These are phyloP conservation scores for Paramacrobiotus metropolitanus DNA, from an alignment of 1,140 invertebrate species.

Conservation along the genomic window DNA sequence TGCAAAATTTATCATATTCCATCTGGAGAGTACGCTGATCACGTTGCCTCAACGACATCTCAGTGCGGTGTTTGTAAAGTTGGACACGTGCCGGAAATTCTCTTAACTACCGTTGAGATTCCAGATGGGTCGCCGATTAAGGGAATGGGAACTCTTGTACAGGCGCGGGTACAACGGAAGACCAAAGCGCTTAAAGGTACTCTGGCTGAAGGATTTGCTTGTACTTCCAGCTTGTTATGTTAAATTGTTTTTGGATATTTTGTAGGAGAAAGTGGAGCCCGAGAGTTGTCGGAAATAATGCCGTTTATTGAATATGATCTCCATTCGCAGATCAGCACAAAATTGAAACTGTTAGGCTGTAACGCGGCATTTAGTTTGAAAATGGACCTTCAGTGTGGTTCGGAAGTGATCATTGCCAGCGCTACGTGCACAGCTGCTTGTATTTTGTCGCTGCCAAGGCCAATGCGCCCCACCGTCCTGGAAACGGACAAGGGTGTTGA, in stretches of 20 bases:
- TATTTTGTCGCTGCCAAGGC: background rate
- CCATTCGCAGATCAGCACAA: slow-evolving; percentile 67
- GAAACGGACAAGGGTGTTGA: background rate
- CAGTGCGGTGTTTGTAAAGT: slow-evolving; percentile 28
- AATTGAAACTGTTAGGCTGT: slow-evolving; percentile 68
- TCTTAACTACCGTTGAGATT: slow-evolving; percentile 66
- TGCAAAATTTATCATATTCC: background rate
- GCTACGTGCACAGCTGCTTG: background rate
- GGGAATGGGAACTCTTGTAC: slow-evolving; percentile 39
- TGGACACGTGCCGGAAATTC: slow-evolving; percentile 61
- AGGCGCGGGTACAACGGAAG: slow-evolving; percentile 20
- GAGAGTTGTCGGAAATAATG: slow-evolving; percentile 25
- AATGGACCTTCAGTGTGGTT: slow-evolving; percentile 19
- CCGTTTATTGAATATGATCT: slow-evolving; percentile 89
- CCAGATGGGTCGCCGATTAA: slow-evolving; percentile 42
- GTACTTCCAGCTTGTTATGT: background rate
- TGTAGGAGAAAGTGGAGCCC: background rate
- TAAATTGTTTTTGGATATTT: background rate
- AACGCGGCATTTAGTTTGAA: slow-evolving; percentile 67
- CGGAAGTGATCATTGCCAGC: background rate
- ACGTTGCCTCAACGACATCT: background rate
- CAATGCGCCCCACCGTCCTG: background rate
- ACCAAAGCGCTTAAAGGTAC: background rate
- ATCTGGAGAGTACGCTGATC: background rate
- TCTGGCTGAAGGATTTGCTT: background rate